Base-by-base conservation (phyloP, 2,113 vertebrate genomes). In the Trogon surrucura region DNA sequence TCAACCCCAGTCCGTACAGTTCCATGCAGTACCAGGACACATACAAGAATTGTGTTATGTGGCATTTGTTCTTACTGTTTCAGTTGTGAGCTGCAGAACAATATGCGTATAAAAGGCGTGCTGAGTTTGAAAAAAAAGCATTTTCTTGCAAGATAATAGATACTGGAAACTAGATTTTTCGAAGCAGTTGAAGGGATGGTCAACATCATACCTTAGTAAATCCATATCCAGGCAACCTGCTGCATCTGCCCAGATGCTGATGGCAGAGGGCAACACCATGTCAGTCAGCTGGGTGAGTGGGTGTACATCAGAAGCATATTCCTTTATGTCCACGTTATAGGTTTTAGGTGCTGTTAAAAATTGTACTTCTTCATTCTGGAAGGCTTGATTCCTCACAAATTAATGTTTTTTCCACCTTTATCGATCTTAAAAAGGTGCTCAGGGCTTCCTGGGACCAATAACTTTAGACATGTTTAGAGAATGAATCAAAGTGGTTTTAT, bases 161-260 rank as follows among this genome's bases (percentile, higher is more conserved):
- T 44, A 36, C 8, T 44, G 48, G 26, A 38, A 50, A 44, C 25
- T 18, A 47, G 9, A 30, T 64, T 51, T 70, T 70, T 45, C 22
- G 32, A 41, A 48, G 62, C 15, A 7, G 30, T 16, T 84, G 45
- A 54, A 41, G 6, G 32, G 36, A 8, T 64, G 27, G 48, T 53
- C 29, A 51, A 9, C 8, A 4, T 27, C 29, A 11, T 30, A 6
- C 30, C 44, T 41, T 25, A 53, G 30, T 29, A 61, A 54, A 45
- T n/a, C 9, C 9, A 0, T 29, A n/a, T 17, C 8, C 0, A 1
- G 34, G 23, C 56, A 36, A 21, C 29, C 57, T 70, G 26, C 29
- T 64, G 64, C 27, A 5, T 7, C 32, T 20, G 25, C 70, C 57
- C n/a, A 14, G 26, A 8, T 29, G 56, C 44, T 41, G 38, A 26